These are phyloP conservation scores for Protaetia brevitarsis DNA, from an alignment of 1,140 invertebrate genomes.

Conservation along the genomic window DNA sequence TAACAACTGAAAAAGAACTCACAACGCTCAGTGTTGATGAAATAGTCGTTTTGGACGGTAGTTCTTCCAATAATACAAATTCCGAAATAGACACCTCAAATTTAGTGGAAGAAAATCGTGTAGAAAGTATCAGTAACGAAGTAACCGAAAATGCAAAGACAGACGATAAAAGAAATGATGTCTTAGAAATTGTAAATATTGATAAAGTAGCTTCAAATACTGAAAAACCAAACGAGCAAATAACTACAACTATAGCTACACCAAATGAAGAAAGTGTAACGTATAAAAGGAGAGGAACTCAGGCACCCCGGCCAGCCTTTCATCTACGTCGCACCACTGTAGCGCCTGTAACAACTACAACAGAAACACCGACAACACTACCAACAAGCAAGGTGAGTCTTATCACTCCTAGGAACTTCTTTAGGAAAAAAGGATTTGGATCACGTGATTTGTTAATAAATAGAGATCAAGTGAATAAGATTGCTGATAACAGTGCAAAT, in stretches of 20 bases:
- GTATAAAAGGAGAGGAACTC: background rate
- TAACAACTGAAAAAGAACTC: background rate
- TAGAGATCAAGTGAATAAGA: background rate
- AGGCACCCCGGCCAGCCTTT: background rate
- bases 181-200: background rate
- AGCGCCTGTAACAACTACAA: slow-evolving; percentile 43
- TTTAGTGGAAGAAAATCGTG: slow-evolving; percentile 13
- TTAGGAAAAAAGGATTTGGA: background rate
- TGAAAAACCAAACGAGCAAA: background rate
- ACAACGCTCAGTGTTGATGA: background rate
- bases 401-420: slow-evolving; percentile 3
- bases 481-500: background rate
- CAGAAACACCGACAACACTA: slow-evolving; percentile 47
- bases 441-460: background rate
- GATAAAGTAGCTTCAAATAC: background rate
- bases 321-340: slow-evolving; percentile 25
- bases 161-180: background rate
- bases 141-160: background rate
- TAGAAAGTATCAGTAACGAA: background rate
- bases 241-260: background rate
- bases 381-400: slow-evolving; percentile 45
- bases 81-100: background rate
- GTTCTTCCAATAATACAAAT: background rate
- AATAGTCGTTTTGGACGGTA: background rate
- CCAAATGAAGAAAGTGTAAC: background rate